phyloP scores from a whole-genome alignment of 2,797 vertebrate species.

The Sitta carolinensis region DNA sequence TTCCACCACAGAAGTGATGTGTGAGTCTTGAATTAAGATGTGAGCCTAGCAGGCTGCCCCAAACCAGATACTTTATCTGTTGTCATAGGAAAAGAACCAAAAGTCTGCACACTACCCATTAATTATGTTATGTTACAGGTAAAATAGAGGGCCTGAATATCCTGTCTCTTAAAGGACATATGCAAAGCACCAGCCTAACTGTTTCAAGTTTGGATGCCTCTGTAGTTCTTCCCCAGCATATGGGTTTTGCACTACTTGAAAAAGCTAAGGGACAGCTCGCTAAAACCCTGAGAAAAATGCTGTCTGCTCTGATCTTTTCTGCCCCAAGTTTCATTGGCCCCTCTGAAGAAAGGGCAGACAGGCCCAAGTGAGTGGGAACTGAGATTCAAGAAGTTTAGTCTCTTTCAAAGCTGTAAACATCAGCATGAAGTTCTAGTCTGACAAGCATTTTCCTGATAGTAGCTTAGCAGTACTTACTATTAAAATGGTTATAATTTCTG shows the following conservation, averaged over 20 bases:
- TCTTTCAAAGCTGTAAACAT: not conserved
- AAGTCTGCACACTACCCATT: not conserved
- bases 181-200: not conserved
- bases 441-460: not conserved
- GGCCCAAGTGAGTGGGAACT: not conserved
- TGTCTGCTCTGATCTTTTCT: not conserved
- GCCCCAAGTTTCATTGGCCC: not conserved
- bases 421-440: not conserved
- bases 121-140: not conserved
- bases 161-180: not conserved
- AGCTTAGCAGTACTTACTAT: not conserved
- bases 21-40: not conserved
- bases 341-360: not conserved
- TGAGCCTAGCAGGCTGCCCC: not conserved
- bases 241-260: not conserved
- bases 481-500: not conserved
- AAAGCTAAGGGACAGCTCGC: not conserved
- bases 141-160: not conserved
- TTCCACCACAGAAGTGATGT: not conserved
- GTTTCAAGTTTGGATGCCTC: not conserved
- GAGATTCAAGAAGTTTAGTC: not conserved
- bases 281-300: not conserved
- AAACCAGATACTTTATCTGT: not conserved
- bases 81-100: not conserved
- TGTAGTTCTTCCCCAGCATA: not conserved